Evolutionary conservation across 64 coral and sea anemone genomes (phyloP), one percentile per base, ranked within the genome.

Genomic region (Porites australiensis): DNA sequence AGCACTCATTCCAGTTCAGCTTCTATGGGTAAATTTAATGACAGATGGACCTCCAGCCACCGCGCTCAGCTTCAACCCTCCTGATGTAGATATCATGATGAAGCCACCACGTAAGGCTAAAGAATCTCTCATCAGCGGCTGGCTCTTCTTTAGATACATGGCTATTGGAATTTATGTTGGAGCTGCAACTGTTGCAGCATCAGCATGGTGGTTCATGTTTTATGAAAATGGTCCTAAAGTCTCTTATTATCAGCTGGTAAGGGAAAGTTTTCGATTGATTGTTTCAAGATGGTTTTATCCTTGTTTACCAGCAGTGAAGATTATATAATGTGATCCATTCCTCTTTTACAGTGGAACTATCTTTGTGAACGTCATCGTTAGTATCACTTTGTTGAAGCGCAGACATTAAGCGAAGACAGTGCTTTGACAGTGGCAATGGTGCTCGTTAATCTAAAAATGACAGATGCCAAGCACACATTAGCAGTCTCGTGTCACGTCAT

Each of bases 31-130:
- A 5, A 98, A 98, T 70, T 94, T 98, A 6, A 95, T 98, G 96
- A 98, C 96, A n/a, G 96, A 98, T 88, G 96, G 96, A 3, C 96
- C 96, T 43, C 96, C 96, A 57, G 96, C 96, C 13, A 98, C 96
- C 3, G 96, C 96, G 0, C 82, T 98, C 44, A 98, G 96, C 60
- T 98, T 98, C 82, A 98, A 98, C 88, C 96, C 96, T 27, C 96
- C 96, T 84, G 96, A 98, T 65, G 81, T 94, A 53, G 96, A 98
- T 8, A 98, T 98, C 19, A 98, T 98, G 96, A 95, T 55, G 81
- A 98, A 90, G 61, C 96, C 96, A 46, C 96, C 96, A 13, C 90
- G 96, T 18, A 90, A 83, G 20, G 91, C 96, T 13, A 95, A 93
- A 50, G 90, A 98, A 65, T 64, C 94, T 52, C 88, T 98, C 5